These are phyloP conservation scores for Xerus rutilus DNA, from an alignment of 2,797 vertebrate species.

Conservation along the genomic window DNA sequence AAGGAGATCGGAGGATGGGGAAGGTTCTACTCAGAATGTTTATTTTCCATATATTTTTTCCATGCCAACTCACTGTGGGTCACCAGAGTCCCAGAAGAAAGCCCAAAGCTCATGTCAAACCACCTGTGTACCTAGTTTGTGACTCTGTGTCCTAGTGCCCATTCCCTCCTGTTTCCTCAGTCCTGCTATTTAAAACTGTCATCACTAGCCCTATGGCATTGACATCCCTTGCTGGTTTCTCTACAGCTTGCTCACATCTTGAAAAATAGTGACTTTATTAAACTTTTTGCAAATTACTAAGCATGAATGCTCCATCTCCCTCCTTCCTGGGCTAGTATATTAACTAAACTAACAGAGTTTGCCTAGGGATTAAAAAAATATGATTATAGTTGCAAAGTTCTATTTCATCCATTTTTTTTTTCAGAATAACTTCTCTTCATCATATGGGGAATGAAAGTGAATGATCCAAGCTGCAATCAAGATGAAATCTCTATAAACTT, in stretches of 20 bases:
- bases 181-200: not conserved
- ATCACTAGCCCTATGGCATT: not conserved
- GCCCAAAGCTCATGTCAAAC: not conserved
- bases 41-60: not conserved
- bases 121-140: accelerated
- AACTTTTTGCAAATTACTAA: conserved; percentile 16
- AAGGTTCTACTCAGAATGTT: not conserved
- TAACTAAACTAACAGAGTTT: not conserved
- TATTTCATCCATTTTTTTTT: not conserved
- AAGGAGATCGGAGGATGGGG: not conserved
- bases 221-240: not conserved
- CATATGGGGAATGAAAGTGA: not conserved
- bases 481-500: not conserved
- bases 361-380: conserved; percentile 9
- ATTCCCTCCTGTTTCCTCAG: not conserved
- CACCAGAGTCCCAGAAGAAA: not conserved
- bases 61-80: accelerated
- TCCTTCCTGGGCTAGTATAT: not conserved
- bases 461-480: not conserved
- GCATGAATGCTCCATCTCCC: not conserved
- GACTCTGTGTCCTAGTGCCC: not conserved
- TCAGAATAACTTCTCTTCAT: conserved; percentile 21
- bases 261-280: not conserved
- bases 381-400: conserved; percentile 34
- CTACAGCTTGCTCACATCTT: not conserved